These are phyloP conservation scores for Acropternis orthonyx DNA, from an alignment of 2,797 vertebrate genomes.

Conservation along the genomic window DNA sequence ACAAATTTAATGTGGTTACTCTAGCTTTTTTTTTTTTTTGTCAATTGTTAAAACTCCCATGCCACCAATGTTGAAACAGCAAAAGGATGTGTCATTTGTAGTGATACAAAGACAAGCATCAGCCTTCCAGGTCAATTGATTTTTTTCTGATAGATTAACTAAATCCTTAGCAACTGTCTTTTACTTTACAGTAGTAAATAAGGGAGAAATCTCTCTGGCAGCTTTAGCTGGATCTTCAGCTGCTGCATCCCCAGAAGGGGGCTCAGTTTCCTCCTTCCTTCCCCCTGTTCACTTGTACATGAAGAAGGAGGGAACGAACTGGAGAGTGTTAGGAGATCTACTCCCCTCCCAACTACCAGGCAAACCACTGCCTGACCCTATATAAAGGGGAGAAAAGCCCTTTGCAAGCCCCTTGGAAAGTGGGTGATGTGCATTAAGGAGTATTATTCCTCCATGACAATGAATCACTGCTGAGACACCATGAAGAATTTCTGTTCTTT, in stretches of 20 bases:
- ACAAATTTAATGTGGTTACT: background rate
- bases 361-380: background rate
- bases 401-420: background rate
- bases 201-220: background rate
- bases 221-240: background rate
- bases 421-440: background rate
- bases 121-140: background rate
- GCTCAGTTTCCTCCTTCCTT: background rate
- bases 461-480: background rate
- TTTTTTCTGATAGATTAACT: background rate
- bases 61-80: background rate
- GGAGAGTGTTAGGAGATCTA: background rate
- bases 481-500: background rate
- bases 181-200: background rate
- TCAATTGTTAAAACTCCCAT: background rate
- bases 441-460: background rate
- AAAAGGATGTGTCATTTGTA: background rate
- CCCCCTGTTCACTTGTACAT: background rate
- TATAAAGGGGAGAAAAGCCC: background rate
- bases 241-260: background rate
- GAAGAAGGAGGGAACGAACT: background rate
- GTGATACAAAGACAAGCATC: background rate
- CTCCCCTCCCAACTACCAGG: background rate
- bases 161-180: background rate
- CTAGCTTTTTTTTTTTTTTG: background rate